A percentile compares a stretch with the other conserved stretches of the same genome.
Evolutionary conservation across 2,113 vertebrate species (phyloP).

Genomic region (Pontoporia blainvillei): DNA sequence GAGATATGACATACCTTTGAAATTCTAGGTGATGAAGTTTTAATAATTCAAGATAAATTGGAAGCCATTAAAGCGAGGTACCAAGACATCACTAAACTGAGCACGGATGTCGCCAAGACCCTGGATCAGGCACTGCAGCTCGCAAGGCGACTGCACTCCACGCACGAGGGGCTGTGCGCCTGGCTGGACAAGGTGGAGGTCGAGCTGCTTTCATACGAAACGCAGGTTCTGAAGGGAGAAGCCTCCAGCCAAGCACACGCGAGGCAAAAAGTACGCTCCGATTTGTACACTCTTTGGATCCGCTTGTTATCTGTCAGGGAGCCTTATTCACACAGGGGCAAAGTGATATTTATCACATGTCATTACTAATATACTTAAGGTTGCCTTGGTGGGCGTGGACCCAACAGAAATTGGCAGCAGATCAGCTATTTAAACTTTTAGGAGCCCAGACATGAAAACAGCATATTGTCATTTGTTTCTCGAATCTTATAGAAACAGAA

Average conservation of each 20-base stretch:
- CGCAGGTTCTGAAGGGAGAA: constrained; percentile 83
- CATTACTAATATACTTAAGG: background rate
- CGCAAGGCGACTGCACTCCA: constrained; percentile 84
- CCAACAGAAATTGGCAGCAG: background rate
- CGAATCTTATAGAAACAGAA: constrained; percentile 26
- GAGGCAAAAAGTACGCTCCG: constrained; percentile 88
- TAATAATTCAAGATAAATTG: constrained; percentile 96
- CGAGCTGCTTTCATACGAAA: constrained; percentile 84
- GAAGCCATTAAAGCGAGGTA: constrained; percentile 96
- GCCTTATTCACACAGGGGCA: background rate
- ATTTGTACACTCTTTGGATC: background rate
- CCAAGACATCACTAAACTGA: constrained; percentile 90
- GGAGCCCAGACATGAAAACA: constrained; percentile 41
- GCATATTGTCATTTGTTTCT: constrained; percentile 32
- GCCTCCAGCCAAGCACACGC: constrained; percentile 85
- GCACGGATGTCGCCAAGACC: constrained; percentile 86
- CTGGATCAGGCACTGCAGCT: constrained; percentile 90
- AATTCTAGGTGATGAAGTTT: constrained; percentile 94
- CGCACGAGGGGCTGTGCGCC: constrained; percentile 84
- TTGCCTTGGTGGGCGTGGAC: background rate
- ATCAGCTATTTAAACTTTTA: background rate
- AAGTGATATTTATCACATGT: background rate
- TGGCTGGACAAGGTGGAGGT: constrained; percentile 91
- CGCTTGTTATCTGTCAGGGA: background rate
- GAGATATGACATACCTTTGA: constrained; percentile 65